Percentiles rank a stretch among this genome's conserved stretches.
Evolutionary conservation across 2,797 vertebrate genomes (phyloP).

Genomic region (Sebastes cheni): DNA sequence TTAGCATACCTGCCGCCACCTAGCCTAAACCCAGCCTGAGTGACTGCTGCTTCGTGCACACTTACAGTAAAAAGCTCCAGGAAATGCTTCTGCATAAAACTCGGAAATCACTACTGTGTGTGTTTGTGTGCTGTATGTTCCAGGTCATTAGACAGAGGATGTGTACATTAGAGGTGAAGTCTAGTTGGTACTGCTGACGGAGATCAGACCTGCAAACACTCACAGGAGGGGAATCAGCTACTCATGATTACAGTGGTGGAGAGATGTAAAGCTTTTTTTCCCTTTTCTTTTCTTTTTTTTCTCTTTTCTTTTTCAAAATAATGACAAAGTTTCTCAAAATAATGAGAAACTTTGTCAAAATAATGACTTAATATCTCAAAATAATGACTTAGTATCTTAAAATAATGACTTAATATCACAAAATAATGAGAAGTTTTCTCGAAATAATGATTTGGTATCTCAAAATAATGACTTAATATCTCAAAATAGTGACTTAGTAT

Average conservation of each 20-base stretch:
- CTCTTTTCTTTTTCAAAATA: no score
- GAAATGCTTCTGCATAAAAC: conserved; percentile 5
- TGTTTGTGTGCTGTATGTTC: not conserved
- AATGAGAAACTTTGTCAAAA: no score
- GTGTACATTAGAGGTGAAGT: conserved; percentile 21
- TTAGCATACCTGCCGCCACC: conserved; percentile 46
- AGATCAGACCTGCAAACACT: conserved; percentile 14
- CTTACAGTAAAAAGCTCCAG: not conserved
- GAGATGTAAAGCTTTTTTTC: not conserved
- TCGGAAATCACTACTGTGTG: not conserved
- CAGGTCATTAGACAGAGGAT: conserved; percentile 24
- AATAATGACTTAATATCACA: no score
- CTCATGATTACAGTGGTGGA: not conserved
- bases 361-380: no score
- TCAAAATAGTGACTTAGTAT: no score
- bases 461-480: no score
- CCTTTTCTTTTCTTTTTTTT: no score
- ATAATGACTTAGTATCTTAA: no score
- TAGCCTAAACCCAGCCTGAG: conserved; percentile 49
- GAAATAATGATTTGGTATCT: no score
- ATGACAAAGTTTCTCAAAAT: no score
- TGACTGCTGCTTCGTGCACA: conserved; percentile 5
- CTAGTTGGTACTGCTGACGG: not conserved
- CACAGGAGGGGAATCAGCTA: not conserved
- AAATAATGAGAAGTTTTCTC: no score